Base-by-base conservation (phyloP, 2,888 invertebrate species). In the Leucophenga maculata region DNA sequence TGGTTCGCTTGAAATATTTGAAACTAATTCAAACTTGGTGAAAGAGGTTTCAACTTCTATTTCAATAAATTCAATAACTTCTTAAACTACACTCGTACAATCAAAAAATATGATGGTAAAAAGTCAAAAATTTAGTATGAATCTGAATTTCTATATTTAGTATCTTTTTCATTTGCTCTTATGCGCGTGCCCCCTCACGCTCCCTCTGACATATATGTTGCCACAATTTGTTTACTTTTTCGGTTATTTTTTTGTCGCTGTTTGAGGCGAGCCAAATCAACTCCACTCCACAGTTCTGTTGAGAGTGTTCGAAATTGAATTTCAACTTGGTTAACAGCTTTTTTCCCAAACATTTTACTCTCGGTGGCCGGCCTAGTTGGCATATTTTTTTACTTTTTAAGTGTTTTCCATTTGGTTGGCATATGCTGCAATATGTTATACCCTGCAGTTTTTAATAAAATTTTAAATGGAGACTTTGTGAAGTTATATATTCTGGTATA, bases 201-300 rank as follows among this genome's bases (percentile, higher is more conserved):
- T 39, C 39, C 3, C 39, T 39, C 39, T 11, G 1, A 11, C 39
- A 79, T 79, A 76, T 79, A 75, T 78, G 79, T 74, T 77, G 79
- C 78, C 78, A 79, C 78, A 78, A 78, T 79, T 78, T 78, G 78
- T 78, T 78, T 79, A 79, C 79, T 79, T 78, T 77, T 77, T 79
- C 16, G 6, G 6, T 8, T 39, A n/a, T 18, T 50, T 59, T 59
- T 59, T 32, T n/a, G 31, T n/a, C 16, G 14, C 32, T 59, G 32
- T 59, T 59, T 59, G 59, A 31, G 59, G 26, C 26, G 16, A 59
- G 32, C 18, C 50, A 50, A 50, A n/a, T 50, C 50, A 50, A 39
- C 39, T 39, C 11, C n/a, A 39, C 39, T 39, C 11, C n/a, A n/a
- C 50, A 50, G 50, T 18, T 55, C 11, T 14, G 14, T 39, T 39